phyloP scores from a whole-genome alignment of 1,140 invertebrate genomes.

The Proctacanthus coquilletti region DNA sequence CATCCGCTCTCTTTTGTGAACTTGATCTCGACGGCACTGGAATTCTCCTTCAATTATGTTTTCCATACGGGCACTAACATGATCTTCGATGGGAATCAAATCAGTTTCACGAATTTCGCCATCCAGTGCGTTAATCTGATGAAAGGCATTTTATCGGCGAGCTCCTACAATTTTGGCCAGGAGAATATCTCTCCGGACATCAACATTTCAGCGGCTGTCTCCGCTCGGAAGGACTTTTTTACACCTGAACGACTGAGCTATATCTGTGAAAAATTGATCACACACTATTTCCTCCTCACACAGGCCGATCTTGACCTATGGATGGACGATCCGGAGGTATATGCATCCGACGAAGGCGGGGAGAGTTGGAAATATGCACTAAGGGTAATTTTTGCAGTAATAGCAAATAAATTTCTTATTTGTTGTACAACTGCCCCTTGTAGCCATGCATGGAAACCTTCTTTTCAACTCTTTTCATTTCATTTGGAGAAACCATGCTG shows the following conservation, averaged over 20 bases:
- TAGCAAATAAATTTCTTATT: too few relatives aligned
- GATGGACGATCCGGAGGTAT: conserved; percentile 81
- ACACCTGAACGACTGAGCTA: conserved; percentile 48
- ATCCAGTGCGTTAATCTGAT: conserved; percentile 83
- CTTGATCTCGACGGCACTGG: conserved; percentile 59
- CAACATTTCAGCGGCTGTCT: conserved; percentile 12
- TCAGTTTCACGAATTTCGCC: conserved; percentile 68
- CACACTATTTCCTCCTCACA: conserved; percentile 76
- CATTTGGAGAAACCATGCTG: conserved; percentile 53
- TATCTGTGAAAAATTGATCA: conserved; percentile 70
- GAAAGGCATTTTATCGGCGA: conserved; percentile 63
- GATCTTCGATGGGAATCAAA: conserved; percentile 42
- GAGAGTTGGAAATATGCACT: conserved; percentile 87
- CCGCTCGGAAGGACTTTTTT: conserved; percentile 46
- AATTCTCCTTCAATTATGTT: conserved; percentile 70
- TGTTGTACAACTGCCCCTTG: conserved; percentile 24
- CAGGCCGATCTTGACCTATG: conserved; percentile 71
- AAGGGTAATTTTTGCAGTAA: conserved; percentile 43
- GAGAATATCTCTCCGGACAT: too few relatives aligned
- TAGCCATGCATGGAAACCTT: conserved; percentile 76
- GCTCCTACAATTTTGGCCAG: conserved; percentile 44
- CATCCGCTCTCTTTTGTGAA: conserved; percentile 66
- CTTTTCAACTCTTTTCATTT: conserved; percentile 69
- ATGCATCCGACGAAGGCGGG: conserved; percentile 70
- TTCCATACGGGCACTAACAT: conserved; percentile 51